These are phyloP conservation scores for Spheniscus humboldti DNA, from an alignment of 2,797 vertebrate species.

Conservation along the genomic window DNA sequence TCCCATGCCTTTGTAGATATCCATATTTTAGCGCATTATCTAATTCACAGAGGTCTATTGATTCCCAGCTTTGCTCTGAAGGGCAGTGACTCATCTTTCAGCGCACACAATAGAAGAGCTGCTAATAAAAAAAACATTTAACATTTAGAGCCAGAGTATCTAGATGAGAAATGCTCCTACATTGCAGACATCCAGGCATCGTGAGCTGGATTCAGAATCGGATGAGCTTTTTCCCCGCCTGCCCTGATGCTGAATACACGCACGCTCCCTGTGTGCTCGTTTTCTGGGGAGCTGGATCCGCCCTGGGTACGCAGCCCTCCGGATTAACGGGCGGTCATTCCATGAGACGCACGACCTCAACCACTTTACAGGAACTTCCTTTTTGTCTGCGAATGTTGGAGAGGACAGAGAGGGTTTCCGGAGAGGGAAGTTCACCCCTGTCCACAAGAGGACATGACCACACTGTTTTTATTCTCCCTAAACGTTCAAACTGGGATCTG, in stretches of 20 bases:
- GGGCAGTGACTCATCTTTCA: conserved; percentile 51
- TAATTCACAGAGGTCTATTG: background rate
- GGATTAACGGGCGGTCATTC: background rate
- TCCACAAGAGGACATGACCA: rapidly evolving
- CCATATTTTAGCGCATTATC: background rate
- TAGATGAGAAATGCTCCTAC: background rate
- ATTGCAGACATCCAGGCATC: background rate
- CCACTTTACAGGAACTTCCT: background rate
- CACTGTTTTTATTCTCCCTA: rapidly evolving
- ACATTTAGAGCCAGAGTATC: background rate
- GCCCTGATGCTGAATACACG: rapidly evolving
- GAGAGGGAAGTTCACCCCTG: too few species aligned
- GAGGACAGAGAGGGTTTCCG: background rate
- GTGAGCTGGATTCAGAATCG: background rate
- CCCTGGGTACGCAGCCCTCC: rapidly evolving
- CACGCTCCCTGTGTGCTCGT: rapidly evolving
- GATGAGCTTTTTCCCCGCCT: background rate
- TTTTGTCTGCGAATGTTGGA: rapidly evolving
- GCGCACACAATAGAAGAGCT: background rate
- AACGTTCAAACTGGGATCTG: background rate
- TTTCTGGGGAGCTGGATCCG: background rate
- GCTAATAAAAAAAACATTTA: conserved; percentile 22
- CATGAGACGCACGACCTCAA: rapidly evolving
- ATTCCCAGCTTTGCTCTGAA: conserved; percentile 12
- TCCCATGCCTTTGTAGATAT: background rate